Conservation (phyloP, 2,797 vertebrate species). For the Carcharodon carcharias region DNA sequence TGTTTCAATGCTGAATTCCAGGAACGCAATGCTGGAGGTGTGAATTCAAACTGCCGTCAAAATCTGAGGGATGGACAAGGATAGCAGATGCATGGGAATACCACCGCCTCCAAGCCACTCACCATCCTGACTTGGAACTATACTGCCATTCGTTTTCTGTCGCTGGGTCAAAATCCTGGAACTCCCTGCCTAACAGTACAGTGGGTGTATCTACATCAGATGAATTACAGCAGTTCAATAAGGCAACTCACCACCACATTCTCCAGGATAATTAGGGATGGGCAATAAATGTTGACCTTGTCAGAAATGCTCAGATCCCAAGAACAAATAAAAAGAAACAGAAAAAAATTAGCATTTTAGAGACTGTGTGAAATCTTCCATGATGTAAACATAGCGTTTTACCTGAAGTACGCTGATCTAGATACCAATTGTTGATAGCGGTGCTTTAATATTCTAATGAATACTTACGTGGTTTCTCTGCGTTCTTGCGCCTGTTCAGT, state of each 20-base stretch:
- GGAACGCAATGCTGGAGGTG: neutral
- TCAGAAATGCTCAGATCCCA: neutral
- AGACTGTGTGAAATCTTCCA: neutral
- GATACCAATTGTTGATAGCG: neutral
- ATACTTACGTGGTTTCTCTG: neutral
- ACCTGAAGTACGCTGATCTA: neutral
- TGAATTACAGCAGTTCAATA: neutral
- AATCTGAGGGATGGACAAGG: neutral
- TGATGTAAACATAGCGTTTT: neutral
- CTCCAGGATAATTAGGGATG: neutral
- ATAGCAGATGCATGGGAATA: too few species aligned
- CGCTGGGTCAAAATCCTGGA: too few species aligned
- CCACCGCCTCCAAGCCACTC: too few species aligned
- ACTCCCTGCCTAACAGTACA: too few species aligned
- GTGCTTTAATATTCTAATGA: neutral
- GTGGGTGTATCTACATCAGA: neutral
- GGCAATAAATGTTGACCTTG: neutral
- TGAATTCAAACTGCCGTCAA: neutral
- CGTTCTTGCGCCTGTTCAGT: neutral
- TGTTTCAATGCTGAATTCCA: neutral
- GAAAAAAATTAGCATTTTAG: neutral
- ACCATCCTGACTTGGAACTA: too few species aligned
- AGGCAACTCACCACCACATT: neutral
- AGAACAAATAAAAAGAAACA: neutral
- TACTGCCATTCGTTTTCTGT: too few species aligned